Evolutionary conservation across 2,888 invertebrate species (phyloP), one percentile per base, ranked within the genome.

Genomic region (Scotopteryx bipunctaria): DNA sequence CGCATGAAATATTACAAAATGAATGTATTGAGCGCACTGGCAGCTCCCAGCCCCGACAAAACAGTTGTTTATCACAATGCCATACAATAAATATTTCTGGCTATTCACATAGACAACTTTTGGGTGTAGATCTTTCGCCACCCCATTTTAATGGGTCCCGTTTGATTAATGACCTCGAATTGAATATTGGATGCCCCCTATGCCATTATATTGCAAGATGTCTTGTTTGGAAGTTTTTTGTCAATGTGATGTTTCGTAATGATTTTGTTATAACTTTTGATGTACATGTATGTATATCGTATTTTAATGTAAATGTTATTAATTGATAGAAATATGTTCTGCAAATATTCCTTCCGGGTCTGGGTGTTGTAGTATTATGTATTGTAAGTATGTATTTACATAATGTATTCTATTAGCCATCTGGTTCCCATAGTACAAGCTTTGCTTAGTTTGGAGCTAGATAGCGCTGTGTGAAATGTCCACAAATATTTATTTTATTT

Each of bases 101-200:
- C 65, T 47, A 76, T 76, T 74, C 72, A 69, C 59, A 78, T 78
- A 83, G 80, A 83, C 77, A 80, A 81, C 77, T 78, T 76, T 81
- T 82, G 76, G 83, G 76, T 75, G 77, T 78, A 76, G 74, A 78
- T 78, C 78, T 80, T 78, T 86, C 85, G 65, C 76, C 87, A 82
- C 89, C 87, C 88, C 75, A 83, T 83, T 81, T 82, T 81, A 83
- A 84, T 86, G 81, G 83, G 76, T 73, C 70, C 71, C 78, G 75
- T 83, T 87, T 89, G 89, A 89, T 89, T 87, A 87, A 89, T 89
- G 86, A 71, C 62, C 64, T 66, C 65, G 74, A 74, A 78, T 78
- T 72, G 57, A 57, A 55, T 61, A 59, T 61, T 61, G 56, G 55
- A 76, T 78, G 74, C 77, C 73, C 71, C 72, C 66, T 66, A 57